Evolutionary conservation across 2,797 vertebrate species (phyloP), one percentile per base, ranked within the genome.

Genomic region (Loris lydekkerianus): DNA sequence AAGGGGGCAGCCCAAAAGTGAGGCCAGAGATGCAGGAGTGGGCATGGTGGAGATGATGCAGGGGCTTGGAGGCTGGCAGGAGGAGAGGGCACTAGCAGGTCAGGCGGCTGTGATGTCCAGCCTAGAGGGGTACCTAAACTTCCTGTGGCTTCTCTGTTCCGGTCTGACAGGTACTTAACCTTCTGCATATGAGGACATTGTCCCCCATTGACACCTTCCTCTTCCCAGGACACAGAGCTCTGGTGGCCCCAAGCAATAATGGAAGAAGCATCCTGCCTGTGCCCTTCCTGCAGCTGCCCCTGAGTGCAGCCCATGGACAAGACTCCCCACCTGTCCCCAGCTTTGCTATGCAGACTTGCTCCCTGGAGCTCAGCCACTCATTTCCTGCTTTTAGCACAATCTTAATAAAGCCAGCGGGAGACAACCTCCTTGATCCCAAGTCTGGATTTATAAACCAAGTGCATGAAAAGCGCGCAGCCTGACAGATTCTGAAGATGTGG

Each of bases 391-490:
- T 61, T n/a, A 29, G 46, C 43, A 65, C 2, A 15, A 20, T 83
- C 31, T 37, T 67, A 58, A 29, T 23, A 10, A 70, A 75, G n/a
- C 25, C 2, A 7, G 34, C 0, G 0, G 31, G 46, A 78, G 15
- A 73, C 63, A 31, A 63, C 5, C 46, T 73, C 21, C 49, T 58
- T 18, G 61, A 91, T 25, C n/a, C 58, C 10, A 29, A 8, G 7
- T 60, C 43, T 53, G 37, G 10, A 69, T 73, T 53, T 73, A 46
- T 10, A 69, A 31, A 40, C n/a, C n/a, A 10, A n/a, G 14, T 21
- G 1, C 13, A 31, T 3, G 21, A 75, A 76, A 77, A 65, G 11
- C 0, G 0, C 25, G 31, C 2, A 6, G 14, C 58, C 72, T 5
- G 34, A 23, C 27, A 7, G 10, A 63, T 49, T 56, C 37, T 10